Evolutionary conservation across 2,888 invertebrate species (phyloP), one percentile per base, ranked within the genome.

Genomic region (Zootermopsis nevadensis): DNA sequence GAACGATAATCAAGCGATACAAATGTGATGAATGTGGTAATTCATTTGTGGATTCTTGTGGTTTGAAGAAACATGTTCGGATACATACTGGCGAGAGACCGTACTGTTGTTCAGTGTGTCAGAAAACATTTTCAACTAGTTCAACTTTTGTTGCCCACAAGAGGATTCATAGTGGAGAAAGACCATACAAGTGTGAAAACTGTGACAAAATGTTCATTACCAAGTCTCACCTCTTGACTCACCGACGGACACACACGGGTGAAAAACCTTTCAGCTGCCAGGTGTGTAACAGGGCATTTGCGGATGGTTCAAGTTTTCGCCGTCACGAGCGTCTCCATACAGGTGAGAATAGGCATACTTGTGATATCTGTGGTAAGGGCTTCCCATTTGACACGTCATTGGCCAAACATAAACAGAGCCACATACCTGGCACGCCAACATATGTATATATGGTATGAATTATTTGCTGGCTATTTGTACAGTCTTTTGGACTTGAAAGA

Each of bases 261-360:
- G 86, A 86, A 69, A 85, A 85, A 77, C 86, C 86, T 1, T 86
- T 86, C 53, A 83, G 77, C 15, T 86, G 86, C 60, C 77, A 77
- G 33, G 84, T 86, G 10, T 86, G 86, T 55, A 83, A 83, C 66
- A 80, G 85, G 7, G 82, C 84, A 19, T 86, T 86, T 82, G 86
- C 86, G 0, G 86, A 86, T 77, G 85, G 86, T 35, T 86, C 86
- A 24, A 85, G 86, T 80, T 86, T 85, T 66, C 84, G 86, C 27
- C 74, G 86, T 42, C 86, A 86, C 80, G 86, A 86, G 60, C 84
- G 86, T 30, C 77, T 86, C 22, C 86, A 86, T 80, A 85, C 85
- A 15, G 85, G 85, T n/a, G 86, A 86, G 80, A 84, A 85, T 33
- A 76, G 85, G 30, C 83, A 85, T 80, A 83, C 82, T 33, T 86